These are phyloP conservation scores for Ditylenchus weischeri DNA, from an alignment of 2,888 invertebrate genomes.

Conservation along the genomic window DNA sequence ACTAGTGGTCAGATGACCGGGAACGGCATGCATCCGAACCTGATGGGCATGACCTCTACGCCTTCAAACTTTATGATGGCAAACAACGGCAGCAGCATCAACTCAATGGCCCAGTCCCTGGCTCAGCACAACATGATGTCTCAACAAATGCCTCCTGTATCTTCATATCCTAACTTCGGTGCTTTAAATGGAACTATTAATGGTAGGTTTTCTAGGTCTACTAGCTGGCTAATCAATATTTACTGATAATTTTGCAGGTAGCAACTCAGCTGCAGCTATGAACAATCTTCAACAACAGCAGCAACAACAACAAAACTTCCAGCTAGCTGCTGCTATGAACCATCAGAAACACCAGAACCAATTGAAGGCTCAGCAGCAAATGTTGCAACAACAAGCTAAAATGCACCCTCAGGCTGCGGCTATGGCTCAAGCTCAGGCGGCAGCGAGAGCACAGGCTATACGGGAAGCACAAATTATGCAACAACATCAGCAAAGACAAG, in stretches of 20 bases:
- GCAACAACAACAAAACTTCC: conserved; percentile 3
- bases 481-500: conserved; percentile 12
- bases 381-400: conserved; percentile 8
- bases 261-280: too few species aligned
- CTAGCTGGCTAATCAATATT: too few species aligned
- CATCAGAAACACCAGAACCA: not conserved
- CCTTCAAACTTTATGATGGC: not conserved
- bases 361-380: not conserved
- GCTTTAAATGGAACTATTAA: too few species aligned
- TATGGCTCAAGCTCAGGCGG: not conserved
- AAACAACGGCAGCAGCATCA: not conserved
- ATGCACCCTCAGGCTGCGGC: conserved; percentile 8
- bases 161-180: too few species aligned
- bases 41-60: not conserved
- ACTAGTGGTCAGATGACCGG: not conserved
- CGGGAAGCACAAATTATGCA: conserved; percentile 6
- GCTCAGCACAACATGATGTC: not conserved
- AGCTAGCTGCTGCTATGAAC: not conserved
- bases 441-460: conserved; percentile 5
- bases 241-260: too few species aligned
- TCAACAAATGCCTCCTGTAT: not conserved
- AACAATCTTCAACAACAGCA: not conserved
- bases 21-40: not conserved
- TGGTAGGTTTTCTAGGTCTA: too few species aligned
- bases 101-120: not conserved